Percentiles rank a stretch among this genome's conserved stretches.
Evolutionary conservation across 1,140 invertebrate species (phyloP).

Genomic region (Spodoptera frugiperda): DNA sequence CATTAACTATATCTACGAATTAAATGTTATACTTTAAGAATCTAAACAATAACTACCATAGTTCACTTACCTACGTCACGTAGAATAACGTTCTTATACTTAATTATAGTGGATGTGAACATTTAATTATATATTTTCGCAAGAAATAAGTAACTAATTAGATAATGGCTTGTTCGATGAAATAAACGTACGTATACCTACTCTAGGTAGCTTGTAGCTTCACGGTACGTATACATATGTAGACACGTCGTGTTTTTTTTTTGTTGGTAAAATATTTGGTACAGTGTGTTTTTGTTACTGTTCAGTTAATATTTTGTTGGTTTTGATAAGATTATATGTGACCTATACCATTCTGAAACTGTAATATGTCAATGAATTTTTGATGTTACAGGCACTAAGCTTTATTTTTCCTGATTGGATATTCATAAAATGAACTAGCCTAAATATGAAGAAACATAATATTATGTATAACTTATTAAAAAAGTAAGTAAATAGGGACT

Average conservation of each 20-base stretch:
- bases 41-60: slow-evolving; percentile 19
- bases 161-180: slow-evolving; percentile 24
- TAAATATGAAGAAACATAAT: no score
- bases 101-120: slow-evolving; percentile 37
- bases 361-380: slow-evolving; percentile 38
- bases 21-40: slow-evolving; percentile 1
- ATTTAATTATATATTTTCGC: slow-evolving; percentile 10
- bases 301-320: no score
- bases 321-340: no score
- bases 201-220: not conserved
- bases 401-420: slow-evolving; percentile 11
- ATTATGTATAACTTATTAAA: slow-evolving; percentile 9
- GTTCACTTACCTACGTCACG: not conserved
- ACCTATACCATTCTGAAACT: no score
- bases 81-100: slow-evolving; percentile 2
- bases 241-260: no score
- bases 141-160: slow-evolving; percentile 8
- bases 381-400: slow-evolving; percentile 4
- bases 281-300: no score
- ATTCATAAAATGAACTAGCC: not conserved
- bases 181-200: slow-evolving; percentile 15
- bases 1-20: slow-evolving; percentile 19
- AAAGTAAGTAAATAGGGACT: slow-evolving; percentile 65
- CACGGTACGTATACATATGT: not conserved
- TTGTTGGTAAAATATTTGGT: no score